phyloP scores from a whole-genome alignment of 1,140 invertebrate genomes.

The Magallana angulata region DNA sequence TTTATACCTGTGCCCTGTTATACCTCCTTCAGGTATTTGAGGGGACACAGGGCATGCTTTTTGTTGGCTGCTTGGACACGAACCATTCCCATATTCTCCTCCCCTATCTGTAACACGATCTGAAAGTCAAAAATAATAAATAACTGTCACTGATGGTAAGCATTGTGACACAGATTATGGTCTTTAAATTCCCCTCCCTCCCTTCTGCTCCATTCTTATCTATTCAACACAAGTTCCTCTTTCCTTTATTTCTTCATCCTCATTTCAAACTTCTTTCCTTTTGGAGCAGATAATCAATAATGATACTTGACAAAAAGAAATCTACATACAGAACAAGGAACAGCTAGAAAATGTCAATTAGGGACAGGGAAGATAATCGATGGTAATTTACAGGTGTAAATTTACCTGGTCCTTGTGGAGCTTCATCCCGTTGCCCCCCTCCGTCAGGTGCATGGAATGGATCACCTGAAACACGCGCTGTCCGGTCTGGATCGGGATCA shows the following conservation, averaged over 20 bases:
- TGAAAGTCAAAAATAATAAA: slow-evolving; percentile 67
- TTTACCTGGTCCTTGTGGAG: slow-evolving; percentile 86
- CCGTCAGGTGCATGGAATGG: slow-evolving; percentile 85
- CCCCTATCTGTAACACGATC: slow-evolving; percentile 87
- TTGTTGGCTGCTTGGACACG: slow-evolving; percentile 94
- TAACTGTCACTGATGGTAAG: no score
- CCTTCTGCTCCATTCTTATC: no score
- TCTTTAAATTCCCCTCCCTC: no score
- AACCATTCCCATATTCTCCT: slow-evolving; percentile 94
- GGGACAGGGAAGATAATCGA: neutral
- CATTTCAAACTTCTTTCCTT: no score
- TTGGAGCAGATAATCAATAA: no score
- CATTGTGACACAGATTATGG: no score
- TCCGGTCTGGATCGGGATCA: slow-evolving; percentile 91
- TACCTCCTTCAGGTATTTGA: slow-evolving; percentile 81
- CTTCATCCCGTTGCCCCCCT: slow-evolving; percentile 81
- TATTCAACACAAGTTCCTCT: no score
- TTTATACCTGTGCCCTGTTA: neutral
- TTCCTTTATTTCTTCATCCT: no score
- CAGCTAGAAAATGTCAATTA: no score
- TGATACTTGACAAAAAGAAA: no score
- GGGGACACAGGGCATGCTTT: slow-evolving; percentile 87
- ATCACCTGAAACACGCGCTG: slow-evolving; percentile 93
- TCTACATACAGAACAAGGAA: no score
- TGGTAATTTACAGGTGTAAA: neutral